Base-by-base conservation (phyloP, 2,113 vertebrate species). In the Penelope pileata region DNA sequence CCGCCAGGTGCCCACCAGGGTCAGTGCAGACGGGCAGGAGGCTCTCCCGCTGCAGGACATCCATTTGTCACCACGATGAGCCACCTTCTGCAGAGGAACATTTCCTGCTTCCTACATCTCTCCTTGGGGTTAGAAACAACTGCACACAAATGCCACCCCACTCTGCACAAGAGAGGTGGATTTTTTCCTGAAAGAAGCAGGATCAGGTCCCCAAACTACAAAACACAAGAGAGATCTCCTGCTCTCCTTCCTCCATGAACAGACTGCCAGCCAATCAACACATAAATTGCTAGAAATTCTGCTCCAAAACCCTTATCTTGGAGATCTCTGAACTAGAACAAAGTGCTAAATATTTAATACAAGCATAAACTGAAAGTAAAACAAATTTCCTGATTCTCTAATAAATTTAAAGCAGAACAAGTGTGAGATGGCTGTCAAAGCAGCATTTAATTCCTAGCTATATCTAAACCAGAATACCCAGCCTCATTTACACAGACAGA, bases 401-500 rank as follows among this genome's bases (percentile, higher is more conserved):
- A 91, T 82, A 91, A 92, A 88, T 95, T 86, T 91, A 96, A 91
- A 96, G 79, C 58, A 86, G 91, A 93, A 66, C 42, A 68, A 90
- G 93, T 90, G 24, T 27, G 79, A 93, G 93, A 79, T 86, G 92
- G 92, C 47, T 95, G 68, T 96, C 85, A 96, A 96, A 94, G 91
- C 51, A 95, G 91, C 84, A 88, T 94, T 97, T 96, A 96, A 97
- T 95, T 95, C 92, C 69, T 16, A 70, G 78, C 63, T 70, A 9
- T 92, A 95, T 74, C 94, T 91, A 87, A 82, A 83, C 86, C 82
- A 94, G 83, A 94, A 89, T 86, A 95, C 21, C 78, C 79, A 87
- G 90, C 42, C 95, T 96, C 89, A 97, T 97, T 97, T 97, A 94
- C 83, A 94, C 73, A 96, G 74, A 67, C 89, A 96, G 88, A 32